A percentile compares a stretch with the other conserved stretches of the same genome.
These are phyloP conservation scores for Gadopsis marmoratus DNA, from an alignment of 2,797 vertebrate genomes.

Conservation along the genomic window DNA sequence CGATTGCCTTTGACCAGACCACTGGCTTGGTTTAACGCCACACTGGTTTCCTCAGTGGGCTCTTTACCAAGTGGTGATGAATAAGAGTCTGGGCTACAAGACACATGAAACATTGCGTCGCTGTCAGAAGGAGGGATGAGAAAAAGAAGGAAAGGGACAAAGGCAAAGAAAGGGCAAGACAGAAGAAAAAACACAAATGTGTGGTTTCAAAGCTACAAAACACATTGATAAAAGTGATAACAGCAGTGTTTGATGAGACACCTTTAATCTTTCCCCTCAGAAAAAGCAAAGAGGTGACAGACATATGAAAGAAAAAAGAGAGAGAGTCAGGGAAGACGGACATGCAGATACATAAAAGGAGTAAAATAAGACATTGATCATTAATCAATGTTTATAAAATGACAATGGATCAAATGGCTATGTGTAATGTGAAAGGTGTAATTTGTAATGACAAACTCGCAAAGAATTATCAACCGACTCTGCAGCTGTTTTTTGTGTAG, in stretches of 20 bases:
- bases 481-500: not conserved
- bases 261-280: not conserved
- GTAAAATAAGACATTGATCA: not conserved
- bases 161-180: not conserved
- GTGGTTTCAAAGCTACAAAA: not conserved
- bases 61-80: slow-evolving; percentile 56
- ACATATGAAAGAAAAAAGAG: not conserved
- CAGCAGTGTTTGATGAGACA: not conserved
- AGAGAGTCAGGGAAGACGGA: not conserved
- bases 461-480: not conserved
- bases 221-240: not conserved
- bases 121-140: slow-evolving; percentile 43
- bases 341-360: not conserved
- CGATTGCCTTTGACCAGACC: slow-evolving; percentile 66
- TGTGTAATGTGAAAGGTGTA: not conserved
- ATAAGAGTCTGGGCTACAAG: slow-evolving; percentile 57
- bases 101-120: slow-evolving; percentile 59
- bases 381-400: not conserved
- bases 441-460: not conserved
- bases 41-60: slow-evolving; percentile 62
- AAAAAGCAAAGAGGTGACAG: not conserved
- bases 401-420: not conserved
- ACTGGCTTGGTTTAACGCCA: slow-evolving; percentile 61
- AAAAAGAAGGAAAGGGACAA: slow-evolving; percentile 26
- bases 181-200: slow-evolving; percentile 13